Percentiles rank a stretch among this genome's conserved stretches.
Evolutionary conservation across 2,888 invertebrate genomes (phyloP).

Genomic region (Physocephala rufipes): DNA sequence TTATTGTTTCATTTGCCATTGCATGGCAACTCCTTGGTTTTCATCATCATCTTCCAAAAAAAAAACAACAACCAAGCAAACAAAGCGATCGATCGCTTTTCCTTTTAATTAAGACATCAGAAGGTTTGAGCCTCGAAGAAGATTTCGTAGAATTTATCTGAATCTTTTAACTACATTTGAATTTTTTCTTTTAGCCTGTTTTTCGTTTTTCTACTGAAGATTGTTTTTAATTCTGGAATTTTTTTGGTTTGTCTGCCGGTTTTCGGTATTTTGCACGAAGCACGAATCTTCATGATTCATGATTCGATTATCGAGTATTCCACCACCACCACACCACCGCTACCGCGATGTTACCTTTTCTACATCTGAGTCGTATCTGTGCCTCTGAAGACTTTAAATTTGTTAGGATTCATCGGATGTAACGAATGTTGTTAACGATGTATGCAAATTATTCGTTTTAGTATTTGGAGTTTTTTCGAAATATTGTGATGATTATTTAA

Average conservation of each 20-base stretch:
- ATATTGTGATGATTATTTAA: not conserved
- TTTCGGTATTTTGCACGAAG: not conserved
- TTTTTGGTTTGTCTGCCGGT: not conserved
- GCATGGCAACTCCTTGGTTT: not conserved
- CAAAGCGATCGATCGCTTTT: conserved; percentile 33
- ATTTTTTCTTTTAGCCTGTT: not conserved
- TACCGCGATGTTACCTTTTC: not conserved
- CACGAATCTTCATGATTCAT: not conserved
- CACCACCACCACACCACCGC: too few species aligned
- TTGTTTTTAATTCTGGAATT: too few species aligned
- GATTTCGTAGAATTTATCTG: conserved; percentile 51
- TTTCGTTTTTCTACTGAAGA: not conserved
- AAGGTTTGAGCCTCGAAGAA: conserved; percentile 47
- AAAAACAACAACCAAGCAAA: not conserved
- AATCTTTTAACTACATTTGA: conserved; percentile 32
- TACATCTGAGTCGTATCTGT: conserved; percentile 15
- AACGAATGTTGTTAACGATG: too few species aligned
- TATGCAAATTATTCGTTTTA: not conserved
- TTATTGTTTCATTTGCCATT: conserved; percentile 14
- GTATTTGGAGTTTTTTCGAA: conserved; percentile 1
- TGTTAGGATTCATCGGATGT: too few species aligned
- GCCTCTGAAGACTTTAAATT: not conserved
- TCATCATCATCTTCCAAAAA: too few species aligned
- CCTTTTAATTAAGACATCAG: conserved; percentile 52
- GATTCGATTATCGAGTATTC: not conserved